These are phyloP conservation scores for Rhynchotus rufescens DNA, from an alignment of 2,797 vertebrate species.

Conservation along the genomic window DNA sequence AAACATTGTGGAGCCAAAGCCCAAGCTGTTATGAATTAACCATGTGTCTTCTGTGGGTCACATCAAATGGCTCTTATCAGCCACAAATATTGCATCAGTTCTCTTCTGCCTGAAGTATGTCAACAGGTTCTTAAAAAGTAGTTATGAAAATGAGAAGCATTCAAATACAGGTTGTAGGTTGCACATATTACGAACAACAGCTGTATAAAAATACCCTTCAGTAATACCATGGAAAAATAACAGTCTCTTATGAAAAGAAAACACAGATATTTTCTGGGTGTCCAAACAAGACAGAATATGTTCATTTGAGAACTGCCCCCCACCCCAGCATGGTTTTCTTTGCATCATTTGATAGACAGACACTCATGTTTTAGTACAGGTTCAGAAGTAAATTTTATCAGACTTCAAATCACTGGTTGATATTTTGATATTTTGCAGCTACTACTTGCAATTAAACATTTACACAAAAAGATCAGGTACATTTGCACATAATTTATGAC, in stretches of 20 bases:
- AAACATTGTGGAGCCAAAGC: not conserved
- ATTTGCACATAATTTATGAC: not conserved
- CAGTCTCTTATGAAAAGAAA: not conserved
- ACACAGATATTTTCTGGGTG: not conserved
- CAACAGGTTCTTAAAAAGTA: not conserved
- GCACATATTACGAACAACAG: not conserved
- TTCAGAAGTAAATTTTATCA: not conserved
- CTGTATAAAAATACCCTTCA: not conserved
- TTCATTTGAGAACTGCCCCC: not conserved
- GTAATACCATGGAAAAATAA: not conserved
- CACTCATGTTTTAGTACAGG: not conserved
- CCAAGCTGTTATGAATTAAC: not conserved
- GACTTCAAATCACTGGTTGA: not conserved
- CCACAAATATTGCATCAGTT: not conserved
- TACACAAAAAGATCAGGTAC: not conserved
- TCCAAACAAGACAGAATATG: not conserved
- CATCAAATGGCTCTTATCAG: not conserved
- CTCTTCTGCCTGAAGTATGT: not conserved
- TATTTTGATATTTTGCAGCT: not conserved
- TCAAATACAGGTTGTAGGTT: not conserved
- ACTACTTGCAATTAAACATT: not conserved
- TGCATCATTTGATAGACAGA: not conserved
- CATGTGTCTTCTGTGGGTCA: not conserved
- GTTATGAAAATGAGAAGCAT: not conserved
- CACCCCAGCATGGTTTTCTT: not conserved